These are phyloP conservation scores for Colistium nudipinnis DNA, from an alignment of 2,113 vertebrate species.

Conservation along the genomic window DNA sequence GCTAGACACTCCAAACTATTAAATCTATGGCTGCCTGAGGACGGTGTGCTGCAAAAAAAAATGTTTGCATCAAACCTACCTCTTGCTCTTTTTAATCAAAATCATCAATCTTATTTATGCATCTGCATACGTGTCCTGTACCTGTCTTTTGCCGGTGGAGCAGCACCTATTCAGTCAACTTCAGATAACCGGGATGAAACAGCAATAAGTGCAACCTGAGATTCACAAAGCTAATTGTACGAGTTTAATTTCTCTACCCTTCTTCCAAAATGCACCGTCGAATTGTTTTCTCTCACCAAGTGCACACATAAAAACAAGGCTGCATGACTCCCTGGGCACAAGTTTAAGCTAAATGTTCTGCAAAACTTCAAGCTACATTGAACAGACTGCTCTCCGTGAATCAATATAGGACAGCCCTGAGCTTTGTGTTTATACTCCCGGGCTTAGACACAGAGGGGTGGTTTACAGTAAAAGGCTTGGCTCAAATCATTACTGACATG, in stretches of 20 bases:
- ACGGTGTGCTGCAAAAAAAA: not conserved
- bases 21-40: not conserved
- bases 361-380: constrained; percentile 14
- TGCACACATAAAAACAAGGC: not conserved
- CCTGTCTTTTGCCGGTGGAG: too few relatives aligned
- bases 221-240: too few relatives aligned
- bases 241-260: too few relatives aligned
- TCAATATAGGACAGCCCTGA: constrained; percentile 19
- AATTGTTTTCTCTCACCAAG: not conserved
- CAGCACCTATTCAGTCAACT: too few relatives aligned
- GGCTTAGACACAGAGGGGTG: constrained; percentile 13
- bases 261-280: too few relatives aligned
- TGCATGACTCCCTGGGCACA: not conserved
- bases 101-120: not conserved
- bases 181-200: too few relatives aligned
- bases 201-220: too few relatives aligned
- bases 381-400: constrained; percentile 26
- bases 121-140: not conserved
- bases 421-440: constrained; percentile 20
- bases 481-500: constrained; percentile 73
- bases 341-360: constrained; percentile 1
- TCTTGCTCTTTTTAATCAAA: not conserved
- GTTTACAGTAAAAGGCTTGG: constrained; percentile 54
- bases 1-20: not conserved
- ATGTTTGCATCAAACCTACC: not conserved